These are phyloP conservation scores for Acronicta aceris DNA, from an alignment of 2,888 invertebrate species.

Conservation along the genomic window DNA sequence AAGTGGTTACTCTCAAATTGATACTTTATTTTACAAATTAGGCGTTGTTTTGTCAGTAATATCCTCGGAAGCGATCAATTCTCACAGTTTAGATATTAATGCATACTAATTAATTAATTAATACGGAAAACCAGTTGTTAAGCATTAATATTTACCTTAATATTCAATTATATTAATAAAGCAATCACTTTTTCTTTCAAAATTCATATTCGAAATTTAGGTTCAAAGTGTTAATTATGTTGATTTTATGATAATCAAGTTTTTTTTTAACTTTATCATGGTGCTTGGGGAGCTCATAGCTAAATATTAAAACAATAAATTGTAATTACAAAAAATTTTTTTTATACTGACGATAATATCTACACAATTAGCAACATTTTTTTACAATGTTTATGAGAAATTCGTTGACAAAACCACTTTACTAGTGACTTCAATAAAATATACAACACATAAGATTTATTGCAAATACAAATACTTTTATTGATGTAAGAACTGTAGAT, in stretches of 20 bases:
- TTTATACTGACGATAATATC: no score
- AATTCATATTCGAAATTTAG: constrained; percentile 3
- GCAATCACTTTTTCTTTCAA: background rate
- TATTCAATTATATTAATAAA: background rate
- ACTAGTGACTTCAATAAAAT: background rate
- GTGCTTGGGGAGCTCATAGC: no score
- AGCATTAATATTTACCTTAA: constrained; percentile 1
- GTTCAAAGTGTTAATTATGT: background rate
- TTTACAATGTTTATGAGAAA: background rate
- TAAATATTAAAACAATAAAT: no score
- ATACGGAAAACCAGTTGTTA: background rate
- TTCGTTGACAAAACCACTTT: constrained; percentile 15
- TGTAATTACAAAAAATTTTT: no score
- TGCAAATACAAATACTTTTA: background rate
- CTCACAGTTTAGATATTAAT: background rate
- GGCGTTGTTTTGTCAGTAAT: constrained; percentile 29
- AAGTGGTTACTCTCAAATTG: constrained; percentile 61
- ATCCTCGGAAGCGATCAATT: background rate
- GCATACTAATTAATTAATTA: constrained; percentile 3
- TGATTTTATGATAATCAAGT: background rate
- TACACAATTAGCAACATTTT: no score
- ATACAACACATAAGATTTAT: background rate
- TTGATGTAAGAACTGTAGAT: background rate
- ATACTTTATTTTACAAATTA: constrained; percentile 37
- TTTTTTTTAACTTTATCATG: no score